Evolutionary conservation across 1,140 invertebrate species (phyloP).

Genomic region (Mycetomoellerius zeteki): DNA sequence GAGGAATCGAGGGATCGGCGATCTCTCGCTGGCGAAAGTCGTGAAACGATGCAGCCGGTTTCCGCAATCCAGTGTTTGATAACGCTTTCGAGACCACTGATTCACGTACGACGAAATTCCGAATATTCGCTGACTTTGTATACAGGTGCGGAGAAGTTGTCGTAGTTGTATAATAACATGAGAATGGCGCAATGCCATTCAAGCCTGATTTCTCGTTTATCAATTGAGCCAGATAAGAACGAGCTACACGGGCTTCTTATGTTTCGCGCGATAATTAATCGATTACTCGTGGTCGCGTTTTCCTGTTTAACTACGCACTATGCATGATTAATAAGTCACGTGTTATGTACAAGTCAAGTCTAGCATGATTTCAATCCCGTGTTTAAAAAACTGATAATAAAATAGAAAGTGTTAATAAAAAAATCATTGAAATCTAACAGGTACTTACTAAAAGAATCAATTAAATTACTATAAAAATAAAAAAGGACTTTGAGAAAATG

Average conservation of each 20-base stretch:
- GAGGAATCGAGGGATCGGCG: conserved; percentile 6
- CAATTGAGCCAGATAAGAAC: conserved; percentile 52
- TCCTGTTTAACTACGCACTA: conserved; percentile 3
- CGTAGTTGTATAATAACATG: conserved; percentile 47
- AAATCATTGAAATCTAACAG: background rate
- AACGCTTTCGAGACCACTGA: conserved; percentile 9
- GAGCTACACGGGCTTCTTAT: conserved; percentile 14
- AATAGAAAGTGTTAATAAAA: background rate
- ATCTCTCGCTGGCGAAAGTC: conserved; percentile 41
- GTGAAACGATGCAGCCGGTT: conserved; percentile 5
- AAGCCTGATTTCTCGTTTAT: conserved; percentile 45
- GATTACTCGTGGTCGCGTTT: background rate
- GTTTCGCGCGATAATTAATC: conserved; percentile 36
- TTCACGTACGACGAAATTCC: conserved; percentile 50
- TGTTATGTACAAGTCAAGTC: background rate
- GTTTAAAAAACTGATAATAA: background rate
- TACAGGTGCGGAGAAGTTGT: conserved; percentile 11
- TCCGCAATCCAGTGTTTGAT: conserved; percentile 39
- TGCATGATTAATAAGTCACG: background rate
- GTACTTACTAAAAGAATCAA: no score
- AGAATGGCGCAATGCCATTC: conserved; percentile 39
- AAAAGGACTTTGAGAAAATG: no score
- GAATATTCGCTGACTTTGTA: conserved; percentile 43
- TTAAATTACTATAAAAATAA: no score
- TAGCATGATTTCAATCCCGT: background rate